Base-by-base conservation (phyloP, 1,140 invertebrate genomes). In the Sitobion miscanthi region DNA sequence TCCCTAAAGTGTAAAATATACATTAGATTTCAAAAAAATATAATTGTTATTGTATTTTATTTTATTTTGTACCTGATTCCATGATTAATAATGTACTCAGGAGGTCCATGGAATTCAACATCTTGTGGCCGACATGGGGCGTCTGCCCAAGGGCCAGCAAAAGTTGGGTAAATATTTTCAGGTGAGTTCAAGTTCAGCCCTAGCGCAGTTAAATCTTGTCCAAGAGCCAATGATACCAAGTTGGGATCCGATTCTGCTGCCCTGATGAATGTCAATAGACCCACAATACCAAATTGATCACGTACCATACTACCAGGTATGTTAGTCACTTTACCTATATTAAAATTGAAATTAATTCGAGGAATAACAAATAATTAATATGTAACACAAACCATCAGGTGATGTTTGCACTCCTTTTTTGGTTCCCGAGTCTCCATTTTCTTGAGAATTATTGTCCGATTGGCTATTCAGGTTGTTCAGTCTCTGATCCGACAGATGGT, bases 261-360 rank as follows among this genome's bases (percentile, higher is more conserved):
- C 95, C 99, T 96, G 94, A 99, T 99, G 95, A 99, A 99, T 93
- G 99, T 99, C 95, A 99, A 96, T 92, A 99, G 96, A 57, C 99
- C 99, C 94, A 99, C 98, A 96, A 99, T 99, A 94, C 99, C 99
- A 96, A 99, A 99, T 96, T 99, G 99, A 96, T 99, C 99, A 94
- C 98, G 98, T 93, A 99, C 98, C 99, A 99, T 99, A 95, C 98
- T 98, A 91, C 97, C 96, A 87, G 99, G 99, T 96, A 99, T 99
- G 96, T 99, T 99, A 94, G 98, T 99, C 94, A 99, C 98, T 96
- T 98, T 97, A 94, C 97, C 97, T 98, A n/a, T 23, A 85, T 11
- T 25, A 21, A 77, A 17, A 83, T 82, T 82, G 4, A 91, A 35
- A 49, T 83, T 83, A 83, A 23, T 5, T 5, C 5, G 42, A 45